These are phyloP conservation scores for Phalloptychus januarius DNA, from an alignment of 2,797 vertebrate species.

Conservation along the genomic window DNA sequence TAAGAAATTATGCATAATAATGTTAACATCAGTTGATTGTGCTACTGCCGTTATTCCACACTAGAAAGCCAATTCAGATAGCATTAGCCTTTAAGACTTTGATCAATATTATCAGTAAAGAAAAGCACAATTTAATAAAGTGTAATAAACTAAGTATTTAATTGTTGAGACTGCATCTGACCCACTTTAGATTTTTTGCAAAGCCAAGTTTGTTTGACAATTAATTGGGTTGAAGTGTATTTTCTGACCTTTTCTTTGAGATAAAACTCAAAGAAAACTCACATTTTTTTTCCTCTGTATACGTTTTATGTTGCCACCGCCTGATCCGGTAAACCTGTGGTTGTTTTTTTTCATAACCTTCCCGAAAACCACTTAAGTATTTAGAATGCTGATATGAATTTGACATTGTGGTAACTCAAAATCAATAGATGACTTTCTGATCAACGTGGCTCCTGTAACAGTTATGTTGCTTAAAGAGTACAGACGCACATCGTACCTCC, in stretches of 20 bases:
- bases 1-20: not conserved
- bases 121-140: not conserved
- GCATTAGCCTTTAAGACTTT: not conserved
- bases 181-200: no score
- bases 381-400: not conserved
- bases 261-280: no score
- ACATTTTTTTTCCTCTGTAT: no score
- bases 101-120: not conserved
- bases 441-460: not conserved
- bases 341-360: not conserved
- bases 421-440: not conserved
- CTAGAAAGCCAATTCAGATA: not conserved
- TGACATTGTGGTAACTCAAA: not conserved
- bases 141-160: not conserved
- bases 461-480: not conserved
- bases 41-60: not conserved
- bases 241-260: no score
- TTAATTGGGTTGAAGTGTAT: no score
- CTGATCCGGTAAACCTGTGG: no score
- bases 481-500: conserved; percentile 81
- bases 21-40: not conserved
- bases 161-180: not conserved
- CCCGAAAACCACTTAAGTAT: not conserved
- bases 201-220: no score
- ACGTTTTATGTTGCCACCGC: no score